phyloP scores from a whole-genome alignment of 2,113 vertebrate genomes.

The Xiphorhynchus elegans region DNA sequence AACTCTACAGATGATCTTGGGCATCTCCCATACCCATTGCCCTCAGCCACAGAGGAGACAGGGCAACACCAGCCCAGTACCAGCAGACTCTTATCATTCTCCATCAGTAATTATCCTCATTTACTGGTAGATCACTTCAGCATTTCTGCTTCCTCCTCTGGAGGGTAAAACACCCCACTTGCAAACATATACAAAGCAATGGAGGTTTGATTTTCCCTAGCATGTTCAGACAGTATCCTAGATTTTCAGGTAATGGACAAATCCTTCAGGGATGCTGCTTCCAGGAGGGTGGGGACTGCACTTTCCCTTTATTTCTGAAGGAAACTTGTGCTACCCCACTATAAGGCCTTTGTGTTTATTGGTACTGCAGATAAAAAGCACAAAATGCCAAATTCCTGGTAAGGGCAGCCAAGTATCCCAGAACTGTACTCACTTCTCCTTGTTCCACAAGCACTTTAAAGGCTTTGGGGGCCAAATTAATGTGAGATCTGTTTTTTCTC shows the following conservation, averaged over 20 bases:
- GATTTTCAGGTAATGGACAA: neutral
- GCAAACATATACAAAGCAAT: accelerated
- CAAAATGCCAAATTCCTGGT: neutral
- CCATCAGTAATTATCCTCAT: neutral
- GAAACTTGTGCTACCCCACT: neutral
- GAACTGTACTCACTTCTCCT: neutral
- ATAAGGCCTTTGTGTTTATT: neutral
- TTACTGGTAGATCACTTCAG: neutral
- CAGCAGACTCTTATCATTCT: accelerated
- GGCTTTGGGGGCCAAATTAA: slow-evolving; percentile 30
- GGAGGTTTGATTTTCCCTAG: neutral
- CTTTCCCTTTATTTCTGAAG: neutral
- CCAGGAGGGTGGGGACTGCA: neutral
- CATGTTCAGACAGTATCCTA: neutral
- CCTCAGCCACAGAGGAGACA: neutral
- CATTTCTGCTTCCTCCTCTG: neutral
- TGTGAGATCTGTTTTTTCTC: slow-evolving; percentile 41
- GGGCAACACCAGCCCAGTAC: neutral
- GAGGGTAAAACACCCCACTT: neutral
- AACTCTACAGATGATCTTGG: neutral
- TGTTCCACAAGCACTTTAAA: neutral
- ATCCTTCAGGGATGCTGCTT: neutral
- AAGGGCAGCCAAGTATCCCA: neutral
- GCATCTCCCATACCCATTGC: neutral
- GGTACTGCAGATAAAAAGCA: neutral